These are phyloP conservation scores for Trimorus sp. DNA, from an alignment of 2,888 invertebrate species.

Conservation along the genomic window DNA sequence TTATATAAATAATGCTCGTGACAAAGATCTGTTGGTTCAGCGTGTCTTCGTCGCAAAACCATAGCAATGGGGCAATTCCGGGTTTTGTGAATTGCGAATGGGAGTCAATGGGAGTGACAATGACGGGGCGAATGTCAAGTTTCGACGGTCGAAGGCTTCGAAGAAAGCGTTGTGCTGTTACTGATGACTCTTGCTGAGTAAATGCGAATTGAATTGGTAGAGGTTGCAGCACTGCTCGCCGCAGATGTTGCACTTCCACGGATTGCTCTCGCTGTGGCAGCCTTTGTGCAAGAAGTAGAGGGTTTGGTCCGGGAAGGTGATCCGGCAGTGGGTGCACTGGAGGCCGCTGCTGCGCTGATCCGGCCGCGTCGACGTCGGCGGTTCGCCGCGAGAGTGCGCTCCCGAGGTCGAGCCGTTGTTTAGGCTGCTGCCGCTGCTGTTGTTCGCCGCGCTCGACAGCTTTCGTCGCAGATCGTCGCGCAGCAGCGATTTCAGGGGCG, in stretches of 20 bases:
- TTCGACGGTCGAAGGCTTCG: no score
- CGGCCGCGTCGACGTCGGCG: slow-evolving; percentile 87
- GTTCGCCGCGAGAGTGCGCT: slow-evolving; percentile 82
- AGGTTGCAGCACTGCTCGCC: slow-evolving; percentile 97
- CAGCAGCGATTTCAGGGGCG: slow-evolving; percentile 91
- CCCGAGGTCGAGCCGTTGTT: slow-evolving; percentile 73
- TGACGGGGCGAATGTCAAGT: no score
- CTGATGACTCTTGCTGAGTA: slow-evolving; percentile 96
- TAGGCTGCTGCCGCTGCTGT: slow-evolving; percentile 65
- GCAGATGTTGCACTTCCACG: slow-evolving; percentile 99
- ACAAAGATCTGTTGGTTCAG: no score
- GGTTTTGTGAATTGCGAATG: no score
- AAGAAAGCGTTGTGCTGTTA: slow-evolving; percentile 61
- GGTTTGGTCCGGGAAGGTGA: slow-evolving; percentile 96
- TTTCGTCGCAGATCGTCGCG: slow-evolving; percentile 92
- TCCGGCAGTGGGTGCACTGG: slow-evolving; percentile 95
- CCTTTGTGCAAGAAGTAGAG: slow-evolving; percentile 98
- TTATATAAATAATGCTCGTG: no score
- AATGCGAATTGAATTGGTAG: slow-evolving; percentile 98
- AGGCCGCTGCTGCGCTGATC: slow-evolving; percentile 85
- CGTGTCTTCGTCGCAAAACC: no score
- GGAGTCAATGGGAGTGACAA: no score
- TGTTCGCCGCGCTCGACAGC: slow-evolving; percentile 84
- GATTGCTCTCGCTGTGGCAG: slow-evolving; percentile 98
- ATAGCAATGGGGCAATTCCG: no score